Percentiles rank a stretch among this genome's conserved stretches.
Conservation (phyloP, 2,888 invertebrate genomes). For the Acanthosepion lycidas region DNA sequence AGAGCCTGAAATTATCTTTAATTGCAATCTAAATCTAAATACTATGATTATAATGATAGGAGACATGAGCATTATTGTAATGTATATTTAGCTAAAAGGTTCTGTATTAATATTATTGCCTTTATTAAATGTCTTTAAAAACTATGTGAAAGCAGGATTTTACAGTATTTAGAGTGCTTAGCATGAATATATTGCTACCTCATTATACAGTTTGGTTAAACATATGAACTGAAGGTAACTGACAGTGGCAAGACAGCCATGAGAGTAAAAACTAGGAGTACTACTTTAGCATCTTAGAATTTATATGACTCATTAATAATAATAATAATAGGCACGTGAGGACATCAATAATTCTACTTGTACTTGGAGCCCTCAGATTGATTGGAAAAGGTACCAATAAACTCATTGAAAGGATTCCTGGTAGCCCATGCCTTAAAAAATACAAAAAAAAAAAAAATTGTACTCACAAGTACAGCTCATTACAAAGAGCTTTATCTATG, state of each 20-base stretch:
- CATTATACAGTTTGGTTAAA: not conserved
- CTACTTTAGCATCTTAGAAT: not conserved
- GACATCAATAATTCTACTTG: too few species aligned
- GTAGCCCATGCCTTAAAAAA: too few species aligned
- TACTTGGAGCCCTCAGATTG: too few species aligned
- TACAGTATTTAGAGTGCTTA: not conserved
- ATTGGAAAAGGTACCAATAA: too few species aligned
- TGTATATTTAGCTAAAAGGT: not conserved
- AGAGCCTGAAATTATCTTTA: too few species aligned
- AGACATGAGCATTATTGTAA: not conserved
- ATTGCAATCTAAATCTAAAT: too few species aligned
- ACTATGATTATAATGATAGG: not conserved
- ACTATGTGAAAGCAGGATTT: not conserved
- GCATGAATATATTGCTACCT: not conserved
- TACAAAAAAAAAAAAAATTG: too few species aligned
- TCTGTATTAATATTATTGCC: not conserved
- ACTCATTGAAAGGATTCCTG: too few species aligned
- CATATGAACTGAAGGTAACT: not conserved
- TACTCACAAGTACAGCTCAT: too few species aligned
- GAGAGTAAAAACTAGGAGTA: not conserved
- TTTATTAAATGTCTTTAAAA: not conserved
- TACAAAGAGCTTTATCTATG: too few species aligned
- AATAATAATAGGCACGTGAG: not conserved
- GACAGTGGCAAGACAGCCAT: not conserved
- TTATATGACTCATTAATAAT: not conserved